Conservation (phyloP, 2,888 invertebrate species). For the Plagodis pulveraria region DNA sequence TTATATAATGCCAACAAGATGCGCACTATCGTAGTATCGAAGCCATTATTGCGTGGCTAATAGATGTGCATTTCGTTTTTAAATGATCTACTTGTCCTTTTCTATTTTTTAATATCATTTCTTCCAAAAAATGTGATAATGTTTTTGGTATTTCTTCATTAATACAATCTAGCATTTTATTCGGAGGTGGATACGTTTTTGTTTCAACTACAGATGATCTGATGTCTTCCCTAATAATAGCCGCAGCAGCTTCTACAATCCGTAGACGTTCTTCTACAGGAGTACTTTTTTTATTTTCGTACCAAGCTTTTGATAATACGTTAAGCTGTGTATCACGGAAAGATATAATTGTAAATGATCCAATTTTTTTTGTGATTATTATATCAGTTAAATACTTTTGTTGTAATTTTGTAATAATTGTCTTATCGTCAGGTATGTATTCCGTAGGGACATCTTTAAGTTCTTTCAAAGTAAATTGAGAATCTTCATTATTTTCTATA, state of each 20-base stretch:
- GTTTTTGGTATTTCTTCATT: conserved; percentile 40
- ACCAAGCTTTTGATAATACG: conserved; percentile 54
- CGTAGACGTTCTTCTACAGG: conserved; percentile 48
- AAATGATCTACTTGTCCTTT: conserved; percentile 42
- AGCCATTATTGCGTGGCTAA: conserved; percentile 54
- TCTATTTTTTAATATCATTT: conserved; percentile 46
- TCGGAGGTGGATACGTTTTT: conserved; percentile 53
- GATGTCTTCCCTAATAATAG: conserved; percentile 60
- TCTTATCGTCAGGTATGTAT: conserved; percentile 53
- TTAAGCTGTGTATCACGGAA: conserved; percentile 51
- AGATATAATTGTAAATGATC: conserved; percentile 52
- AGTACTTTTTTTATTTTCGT: conserved; percentile 50
- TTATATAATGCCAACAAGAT: conserved; percentile 52
- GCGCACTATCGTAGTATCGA: conserved; percentile 36
- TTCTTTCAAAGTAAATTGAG: conserved; percentile 58
- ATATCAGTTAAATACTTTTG: conserved; percentile 48
- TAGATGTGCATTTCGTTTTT: conserved; percentile 53
- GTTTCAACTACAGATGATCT: conserved; percentile 51
- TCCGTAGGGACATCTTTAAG: conserved; percentile 50
- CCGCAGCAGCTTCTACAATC: conserved; percentile 58
- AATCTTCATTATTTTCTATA: conserved; percentile 58
- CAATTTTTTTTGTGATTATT: conserved; percentile 45
- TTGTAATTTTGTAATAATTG: conserved; percentile 48
- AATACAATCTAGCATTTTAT: conserved; percentile 46
- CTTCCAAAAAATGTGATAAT: conserved; percentile 51